These are phyloP conservation scores for Pocillopora damicornis DNA, from an alignment of 64 coral and sea anemone species.

Conservation along the genomic window DNA sequence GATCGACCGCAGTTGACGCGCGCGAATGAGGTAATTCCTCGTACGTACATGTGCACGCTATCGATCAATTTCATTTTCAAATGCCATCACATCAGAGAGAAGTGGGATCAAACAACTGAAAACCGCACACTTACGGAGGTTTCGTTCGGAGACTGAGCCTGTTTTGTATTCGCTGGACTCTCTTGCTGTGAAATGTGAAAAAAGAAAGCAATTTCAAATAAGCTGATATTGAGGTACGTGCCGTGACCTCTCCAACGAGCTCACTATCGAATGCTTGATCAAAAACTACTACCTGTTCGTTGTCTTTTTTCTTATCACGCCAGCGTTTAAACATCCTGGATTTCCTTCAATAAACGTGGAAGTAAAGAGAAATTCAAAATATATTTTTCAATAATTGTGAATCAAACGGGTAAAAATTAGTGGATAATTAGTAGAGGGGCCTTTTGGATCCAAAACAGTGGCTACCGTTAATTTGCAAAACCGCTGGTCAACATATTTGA, in stretches of 20 bases:
- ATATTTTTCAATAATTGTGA: neutral
- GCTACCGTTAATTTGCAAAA: slow-evolving; percentile 21
- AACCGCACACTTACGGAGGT: slow-evolving; percentile 19
- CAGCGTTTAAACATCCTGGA: slow-evolving; percentile 70
- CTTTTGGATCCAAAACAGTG: slow-evolving; percentile 1
- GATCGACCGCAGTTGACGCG: no score
- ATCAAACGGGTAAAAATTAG: neutral
- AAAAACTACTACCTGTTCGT: neutral
- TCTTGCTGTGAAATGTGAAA: neutral
- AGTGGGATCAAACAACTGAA: neutral
- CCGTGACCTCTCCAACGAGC: neutral
- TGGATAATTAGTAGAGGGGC: neutral
- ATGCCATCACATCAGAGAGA: neutral
- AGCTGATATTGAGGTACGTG: neutral
- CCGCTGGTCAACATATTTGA: slow-evolving; percentile 37
- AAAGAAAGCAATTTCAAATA: neutral
- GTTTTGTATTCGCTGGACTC: slow-evolving; percentile 8
- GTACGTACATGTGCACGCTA: no score
- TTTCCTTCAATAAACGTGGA: neutral
- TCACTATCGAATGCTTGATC: neutral
- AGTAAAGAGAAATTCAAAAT: neutral
- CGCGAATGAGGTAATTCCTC: no score
- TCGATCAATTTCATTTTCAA: no score
- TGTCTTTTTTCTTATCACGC: slow-evolving; percentile 70
- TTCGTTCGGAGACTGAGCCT: neutral